Evolutionary conservation across 2,797 vertebrate species (phyloP), one percentile per base, ranked within the genome.

Genomic region (Scolopax rusticola): DNA sequence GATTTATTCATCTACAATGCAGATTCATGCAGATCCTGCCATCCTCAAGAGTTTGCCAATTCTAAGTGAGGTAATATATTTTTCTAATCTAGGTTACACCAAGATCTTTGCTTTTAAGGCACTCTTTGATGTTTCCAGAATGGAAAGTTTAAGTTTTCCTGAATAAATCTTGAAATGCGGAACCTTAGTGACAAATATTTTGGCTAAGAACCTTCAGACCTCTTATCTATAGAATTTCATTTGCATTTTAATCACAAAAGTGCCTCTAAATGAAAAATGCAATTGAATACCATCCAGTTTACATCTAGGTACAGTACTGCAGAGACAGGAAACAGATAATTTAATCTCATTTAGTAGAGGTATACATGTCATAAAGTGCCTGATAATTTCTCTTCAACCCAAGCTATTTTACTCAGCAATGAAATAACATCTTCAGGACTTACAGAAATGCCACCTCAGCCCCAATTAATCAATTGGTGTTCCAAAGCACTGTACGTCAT

Each of bases 31-130:
- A 82, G 63, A 89, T 76, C 38, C 80, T 93, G 63, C 64, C 91
- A 93, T 59, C 38, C 60, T 89, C 71, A 78, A 63, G 82, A 95
- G 43, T 75, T 30, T 92, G n/a, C 32, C 87, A 95, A 60, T 93
- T 97, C 89, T n/a, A 74, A 80, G 32, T 77, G 91, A 96, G 89
- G 48, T 50, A 89, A 94, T 69, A 47, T 92, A 60, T 96, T 96
- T 95, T 93, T 93, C 79, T 68, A 67, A 56, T 36, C 45, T 59
- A 5, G 15, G 38, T 68, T 84, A 91, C 23, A 90, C 27, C 48
- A 83, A 87, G 87, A 77, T 32, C 91, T 89, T 65, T 73, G n/a
- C 57, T 94, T 96, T 67, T 28, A 64, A 97, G 75, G 80, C 21
- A 95, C 51, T 48, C 16, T 96, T 96, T 23, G 28, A 21, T 67